Evolutionary conservation across 2,113 vertebrate genomes (phyloP).

Genomic region (Phylloscopus trochiloides): DNA sequence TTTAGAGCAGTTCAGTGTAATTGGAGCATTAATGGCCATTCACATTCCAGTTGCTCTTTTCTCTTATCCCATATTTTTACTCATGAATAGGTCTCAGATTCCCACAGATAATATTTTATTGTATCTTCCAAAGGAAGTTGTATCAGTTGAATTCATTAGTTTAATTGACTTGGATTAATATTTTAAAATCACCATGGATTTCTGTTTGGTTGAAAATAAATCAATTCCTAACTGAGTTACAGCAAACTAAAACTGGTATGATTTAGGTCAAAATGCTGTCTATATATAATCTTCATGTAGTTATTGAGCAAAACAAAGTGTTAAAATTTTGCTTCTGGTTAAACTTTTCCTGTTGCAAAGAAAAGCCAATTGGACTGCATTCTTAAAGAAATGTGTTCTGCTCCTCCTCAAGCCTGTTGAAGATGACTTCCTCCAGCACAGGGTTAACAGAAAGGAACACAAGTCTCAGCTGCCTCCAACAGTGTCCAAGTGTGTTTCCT

Average conservation of each 20-base stretch:
- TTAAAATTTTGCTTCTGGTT: not conserved
- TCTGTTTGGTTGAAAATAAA: not conserved
- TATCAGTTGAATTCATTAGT: not conserved
- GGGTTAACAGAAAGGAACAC: not conserved
- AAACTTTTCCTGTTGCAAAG: not conserved
- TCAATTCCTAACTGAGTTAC: not conserved
- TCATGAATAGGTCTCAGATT: not conserved
- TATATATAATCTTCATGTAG: not conserved
- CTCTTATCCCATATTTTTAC: not conserved
- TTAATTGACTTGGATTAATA: not conserved
- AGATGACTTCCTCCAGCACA: not conserved
- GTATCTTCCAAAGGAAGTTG: not conserved
- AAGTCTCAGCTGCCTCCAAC: not conserved
- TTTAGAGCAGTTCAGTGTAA: not conserved
- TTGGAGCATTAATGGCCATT: not conserved
- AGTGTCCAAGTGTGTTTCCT: not conserved
- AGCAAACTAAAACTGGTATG: not conserved
- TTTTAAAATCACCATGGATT: not conserved
- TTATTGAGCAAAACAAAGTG: not conserved
- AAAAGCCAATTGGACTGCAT: not conserved
- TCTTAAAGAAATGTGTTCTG: not conserved
- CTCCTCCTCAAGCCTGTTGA: not conserved
- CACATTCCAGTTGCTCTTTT: not conserved
- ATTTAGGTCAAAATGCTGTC: not conserved
- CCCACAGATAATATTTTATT: not conserved